Evolutionary conservation across 2,113 vertebrate genomes (phyloP).

Genomic region (Cranoglanis bouderius): DNA sequence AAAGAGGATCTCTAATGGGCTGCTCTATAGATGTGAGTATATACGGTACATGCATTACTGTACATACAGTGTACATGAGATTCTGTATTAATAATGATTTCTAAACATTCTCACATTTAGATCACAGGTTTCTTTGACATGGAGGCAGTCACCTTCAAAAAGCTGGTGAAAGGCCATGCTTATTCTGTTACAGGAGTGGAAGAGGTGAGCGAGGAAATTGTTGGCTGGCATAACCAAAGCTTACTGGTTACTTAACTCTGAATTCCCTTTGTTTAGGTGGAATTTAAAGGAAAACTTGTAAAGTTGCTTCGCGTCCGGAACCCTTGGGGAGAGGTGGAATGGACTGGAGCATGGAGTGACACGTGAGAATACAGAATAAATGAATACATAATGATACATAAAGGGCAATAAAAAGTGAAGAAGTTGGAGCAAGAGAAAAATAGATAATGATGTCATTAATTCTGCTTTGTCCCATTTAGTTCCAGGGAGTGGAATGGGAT

Average conservation of each 20-base stretch:
- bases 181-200: slow-evolving; percentile 87
- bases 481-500: slow-evolving; percentile 85
- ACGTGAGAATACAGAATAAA: slow-evolving; percentile 67
- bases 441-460: background rate
- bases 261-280: slow-evolving; percentile 70
- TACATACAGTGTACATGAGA: background rate
- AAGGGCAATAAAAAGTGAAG: background rate
- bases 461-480: slow-evolving; percentile 63
- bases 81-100: slow-evolving; percentile 1
- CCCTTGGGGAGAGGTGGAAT: slow-evolving; percentile 95
- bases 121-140: slow-evolving; percentile 80
- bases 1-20: slow-evolving; percentile 87
- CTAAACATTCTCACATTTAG: slow-evolving; percentile 61
- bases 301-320: slow-evolving; percentile 88
- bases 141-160: slow-evolving; percentile 92
- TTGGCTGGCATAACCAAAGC: background rate
- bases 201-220: slow-evolving; percentile 73
- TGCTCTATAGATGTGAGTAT: slow-evolving; percentile 91
- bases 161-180: slow-evolving; percentile 93
- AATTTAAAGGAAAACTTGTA: slow-evolving; percentile 76
- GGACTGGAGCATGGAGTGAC: slow-evolving; percentile 94
- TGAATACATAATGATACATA: background rate
- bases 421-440: background rate
- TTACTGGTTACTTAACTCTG: background rate
- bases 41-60: background rate